Conservation (phyloP, 2,113 vertebrate species). For the Sylvilagus bachmani region DNA sequence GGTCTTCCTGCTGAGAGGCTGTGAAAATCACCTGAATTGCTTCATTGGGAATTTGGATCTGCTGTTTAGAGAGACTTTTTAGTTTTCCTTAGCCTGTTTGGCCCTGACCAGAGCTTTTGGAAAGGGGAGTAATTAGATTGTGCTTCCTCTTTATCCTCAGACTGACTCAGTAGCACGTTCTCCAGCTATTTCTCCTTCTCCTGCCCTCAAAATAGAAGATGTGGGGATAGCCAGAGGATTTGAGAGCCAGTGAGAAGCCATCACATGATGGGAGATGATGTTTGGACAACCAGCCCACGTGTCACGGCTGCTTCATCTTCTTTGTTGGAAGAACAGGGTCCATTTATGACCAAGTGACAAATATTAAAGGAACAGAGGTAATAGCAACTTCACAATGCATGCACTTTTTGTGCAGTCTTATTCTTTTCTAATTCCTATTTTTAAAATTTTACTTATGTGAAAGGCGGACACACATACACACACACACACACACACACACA, state of each 20-base stretch:
- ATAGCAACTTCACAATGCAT: rapidly evolving
- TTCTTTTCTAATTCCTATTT: no score
- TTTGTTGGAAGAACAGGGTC: background rate
- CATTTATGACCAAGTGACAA: background rate
- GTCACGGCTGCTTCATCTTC: background rate
- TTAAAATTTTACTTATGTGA: no score
- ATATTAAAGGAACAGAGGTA: background rate
- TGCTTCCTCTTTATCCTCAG: background rate
- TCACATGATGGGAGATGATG: background rate
- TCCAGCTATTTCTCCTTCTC: background rate
- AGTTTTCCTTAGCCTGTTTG: background rate
- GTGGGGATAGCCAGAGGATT: background rate
- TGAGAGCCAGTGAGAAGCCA: background rate
- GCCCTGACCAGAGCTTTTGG: background rate
- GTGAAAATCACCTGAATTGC: no score
- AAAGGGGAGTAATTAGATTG: background rate
- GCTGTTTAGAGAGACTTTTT: background rate
- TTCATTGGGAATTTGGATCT: background rate
- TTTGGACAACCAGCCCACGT: background rate
- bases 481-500: no score
- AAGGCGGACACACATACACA: no score
- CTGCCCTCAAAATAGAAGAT: background rate
- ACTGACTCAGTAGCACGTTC: background rate
- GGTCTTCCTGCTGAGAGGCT: no score
- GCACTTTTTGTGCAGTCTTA: background rate